Percentiles rank a stretch among this genome's conserved stretches.
Conservation (phyloP, 2,888 invertebrate genomes). For the Sisyra terminalis region DNA sequence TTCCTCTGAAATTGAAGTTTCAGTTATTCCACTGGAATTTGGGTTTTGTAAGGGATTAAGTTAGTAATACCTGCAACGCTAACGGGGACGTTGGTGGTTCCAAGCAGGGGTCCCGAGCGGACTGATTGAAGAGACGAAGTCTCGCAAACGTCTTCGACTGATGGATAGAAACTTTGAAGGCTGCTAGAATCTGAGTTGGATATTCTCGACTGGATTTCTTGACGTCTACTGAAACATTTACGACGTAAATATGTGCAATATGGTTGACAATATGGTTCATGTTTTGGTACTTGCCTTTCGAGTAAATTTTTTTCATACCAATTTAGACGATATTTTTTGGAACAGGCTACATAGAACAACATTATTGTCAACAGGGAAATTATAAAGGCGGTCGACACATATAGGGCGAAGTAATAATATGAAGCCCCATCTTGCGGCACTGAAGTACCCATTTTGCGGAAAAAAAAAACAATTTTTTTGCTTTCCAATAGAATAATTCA, state of each 20-base stretch:
- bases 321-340: slow-evolving; percentile 7
- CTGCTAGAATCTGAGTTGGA: slow-evolving; percentile 6
- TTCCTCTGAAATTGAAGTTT: slow-evolving; percentile 7
- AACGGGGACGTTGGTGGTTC: slow-evolving; percentile 7
- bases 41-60: neutral
- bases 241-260: neutral
- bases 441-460: too few relatives aligned
- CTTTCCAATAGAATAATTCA: too few relatives aligned
- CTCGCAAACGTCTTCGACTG: slow-evolving; percentile 1
- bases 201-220: neutral
- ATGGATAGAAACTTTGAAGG: slow-evolving; percentile 7
- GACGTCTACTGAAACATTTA: neutral
- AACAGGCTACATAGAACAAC: slow-evolving; percentile 8
- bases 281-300: slow-evolving; percentile 5
- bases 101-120: slow-evolving; percentile 2
- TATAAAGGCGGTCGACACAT: slow-evolving; percentile 4
- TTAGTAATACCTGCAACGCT: slow-evolving; percentile 3
- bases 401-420: slow-evolving; percentile 9
- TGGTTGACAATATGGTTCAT: neutral
- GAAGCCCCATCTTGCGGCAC: neutral
- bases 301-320: slow-evolving; percentile 9
- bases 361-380: slow-evolving; percentile 4
- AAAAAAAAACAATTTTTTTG: too few relatives aligned
- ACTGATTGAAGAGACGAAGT: neutral
- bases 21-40: too few relatives aligned